A percentile compares a stretch with the other conserved stretches of the same genome.
Conservation (phyloP, 2,797 vertebrate genomes). For the Crocidura indochinensis region DNA sequence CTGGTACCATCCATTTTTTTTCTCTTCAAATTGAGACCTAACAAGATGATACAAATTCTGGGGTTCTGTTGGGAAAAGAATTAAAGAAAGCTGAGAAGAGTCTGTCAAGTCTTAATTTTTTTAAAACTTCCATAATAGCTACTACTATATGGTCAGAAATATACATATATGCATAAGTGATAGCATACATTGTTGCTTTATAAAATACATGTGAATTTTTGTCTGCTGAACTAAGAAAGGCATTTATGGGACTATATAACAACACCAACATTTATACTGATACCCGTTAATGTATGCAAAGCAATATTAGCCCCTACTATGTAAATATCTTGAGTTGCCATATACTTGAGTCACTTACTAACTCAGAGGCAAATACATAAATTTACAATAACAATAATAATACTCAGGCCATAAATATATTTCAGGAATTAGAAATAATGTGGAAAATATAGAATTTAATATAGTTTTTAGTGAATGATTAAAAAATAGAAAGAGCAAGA, state of each 20-base stretch:
- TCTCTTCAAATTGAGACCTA: too few species aligned
- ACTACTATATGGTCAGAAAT: too few species aligned
- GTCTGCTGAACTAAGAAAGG: neutral
- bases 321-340: neutral
- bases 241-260: neutral
- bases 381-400: constrained; percentile 11
- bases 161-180: neutral
- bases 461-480: constrained; percentile 37
- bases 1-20: too few species aligned
- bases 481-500: constrained; percentile 33
- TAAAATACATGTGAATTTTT: constrained; percentile 20
- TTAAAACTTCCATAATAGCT: too few species aligned
- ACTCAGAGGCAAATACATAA: constrained; percentile 32
- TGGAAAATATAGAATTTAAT: neutral
- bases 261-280: neutral
- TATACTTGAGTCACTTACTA: neutral
- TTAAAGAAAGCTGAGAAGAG: too few species aligned
- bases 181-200: neutral
- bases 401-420: neutral
- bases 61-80: too few species aligned
- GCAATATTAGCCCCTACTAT: neutral
- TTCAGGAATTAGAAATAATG: constrained; percentile 7
- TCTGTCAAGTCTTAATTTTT: too few species aligned
- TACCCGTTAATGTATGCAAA: neutral
- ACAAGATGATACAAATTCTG: too few species aligned